phyloP scores from a whole-genome alignment of 2,113 vertebrate species.

The Phalacrocorax brasilianus region DNA sequence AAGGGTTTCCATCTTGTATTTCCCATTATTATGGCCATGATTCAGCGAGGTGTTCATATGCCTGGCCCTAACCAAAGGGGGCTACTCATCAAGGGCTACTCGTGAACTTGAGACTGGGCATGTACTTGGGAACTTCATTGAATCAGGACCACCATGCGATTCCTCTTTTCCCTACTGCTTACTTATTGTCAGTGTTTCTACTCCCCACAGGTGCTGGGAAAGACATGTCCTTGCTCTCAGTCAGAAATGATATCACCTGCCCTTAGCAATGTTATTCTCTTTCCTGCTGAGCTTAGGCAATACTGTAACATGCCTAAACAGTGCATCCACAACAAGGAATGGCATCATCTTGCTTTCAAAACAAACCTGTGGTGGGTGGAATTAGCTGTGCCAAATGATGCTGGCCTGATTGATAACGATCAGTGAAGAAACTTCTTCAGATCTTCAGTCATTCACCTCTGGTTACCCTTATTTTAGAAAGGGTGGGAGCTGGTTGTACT shows the following conservation, averaged over 20 bases:
- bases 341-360: conserved; percentile 66
- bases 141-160: background rate
- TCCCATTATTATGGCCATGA: background rate
- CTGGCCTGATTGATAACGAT: conserved; percentile 14
- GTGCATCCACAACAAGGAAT: conserved; percentile 52
- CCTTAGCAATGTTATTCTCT: conserved; percentile 47
- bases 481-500: background rate
- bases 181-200: background rate
- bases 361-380: conserved; percentile 54
- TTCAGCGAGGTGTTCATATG: accelerated
- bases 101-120: background rate
- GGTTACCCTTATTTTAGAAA: background rate
- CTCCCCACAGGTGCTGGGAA: background rate
- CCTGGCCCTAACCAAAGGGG: background rate
- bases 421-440: conserved; percentile 43
- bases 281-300: conserved; percentile 53
- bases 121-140: background rate
- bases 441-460: conserved; percentile 30
- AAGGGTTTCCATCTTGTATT: background rate
- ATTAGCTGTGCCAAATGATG: conserved; percentile 13
- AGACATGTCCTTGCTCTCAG: background rate
- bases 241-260: conserved; percentile 44
- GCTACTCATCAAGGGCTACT: background rate
- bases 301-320: conserved; percentile 55
- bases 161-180: background rate